Percentiles rank a stretch among this genome's conserved stretches.
phyloP scores from a whole-genome alignment of 2,888 invertebrate genomes.

The Drosophila falleni region DNA sequence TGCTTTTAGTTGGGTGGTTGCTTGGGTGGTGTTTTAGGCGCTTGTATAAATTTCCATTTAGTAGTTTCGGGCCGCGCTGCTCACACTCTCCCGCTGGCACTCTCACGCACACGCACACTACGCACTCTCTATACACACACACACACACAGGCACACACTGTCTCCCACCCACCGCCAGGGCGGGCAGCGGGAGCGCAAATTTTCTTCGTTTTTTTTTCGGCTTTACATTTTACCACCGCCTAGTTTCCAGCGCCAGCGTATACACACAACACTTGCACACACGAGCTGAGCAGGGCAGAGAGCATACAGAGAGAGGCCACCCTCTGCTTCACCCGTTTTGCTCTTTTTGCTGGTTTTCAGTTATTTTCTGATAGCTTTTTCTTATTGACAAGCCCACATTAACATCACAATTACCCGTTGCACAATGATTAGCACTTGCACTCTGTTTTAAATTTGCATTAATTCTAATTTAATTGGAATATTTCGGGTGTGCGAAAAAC shows the following conservation, averaged over 20 bases:
- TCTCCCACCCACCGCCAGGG: slow-evolving; percentile 61
- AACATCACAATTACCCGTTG: slow-evolving; percentile 54
- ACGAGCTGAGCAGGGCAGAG: slow-evolving; percentile 55
- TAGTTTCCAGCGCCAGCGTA: slow-evolving; percentile 78
- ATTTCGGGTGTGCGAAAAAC: slow-evolving; percentile 72
- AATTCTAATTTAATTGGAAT: slow-evolving; percentile 68
- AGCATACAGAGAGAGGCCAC: slow-evolving; percentile 49
- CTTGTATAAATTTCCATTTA: slow-evolving; percentile 75
- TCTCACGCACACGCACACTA: slow-evolving; percentile 49
- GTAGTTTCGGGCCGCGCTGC: slow-evolving; percentile 60
- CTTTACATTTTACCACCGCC: slow-evolving; percentile 76
- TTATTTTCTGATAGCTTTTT: slow-evolving; percentile 18
- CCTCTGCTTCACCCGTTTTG: slow-evolving; percentile 48
- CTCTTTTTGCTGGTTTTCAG: slow-evolving; percentile 42
- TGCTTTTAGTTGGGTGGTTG: slow-evolving; percentile 53
- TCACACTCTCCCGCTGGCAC: slow-evolving; percentile 43
- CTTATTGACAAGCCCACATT: slow-evolving; percentile 22
- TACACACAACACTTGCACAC: slow-evolving; percentile 74
- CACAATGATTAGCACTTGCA: slow-evolving; percentile 49
- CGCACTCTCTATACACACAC: slow-evolving; percentile 52
- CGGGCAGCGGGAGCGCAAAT: slow-evolving; percentile 56
- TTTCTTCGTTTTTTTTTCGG: slow-evolving; percentile 65
- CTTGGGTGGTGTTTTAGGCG: slow-evolving; percentile 61
- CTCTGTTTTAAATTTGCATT: slow-evolving; percentile 51
- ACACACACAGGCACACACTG: slow-evolving; percentile 14